These are phyloP conservation scores for Streptopelia turtur DNA, from an alignment of 2,797 vertebrate genomes.

Conservation along the genomic window DNA sequence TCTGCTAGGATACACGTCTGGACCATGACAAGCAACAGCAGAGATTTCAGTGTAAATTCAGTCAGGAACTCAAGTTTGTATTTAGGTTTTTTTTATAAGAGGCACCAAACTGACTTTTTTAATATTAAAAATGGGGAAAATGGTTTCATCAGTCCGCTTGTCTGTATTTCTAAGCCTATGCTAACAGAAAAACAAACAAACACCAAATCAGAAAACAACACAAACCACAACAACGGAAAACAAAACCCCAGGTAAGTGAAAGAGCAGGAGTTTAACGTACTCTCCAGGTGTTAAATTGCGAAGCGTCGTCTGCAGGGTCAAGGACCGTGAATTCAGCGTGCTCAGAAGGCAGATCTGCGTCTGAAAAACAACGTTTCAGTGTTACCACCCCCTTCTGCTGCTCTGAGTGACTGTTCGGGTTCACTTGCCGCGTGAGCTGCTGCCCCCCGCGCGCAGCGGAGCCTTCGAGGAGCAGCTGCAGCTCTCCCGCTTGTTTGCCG, in stretches of 20 bases:
- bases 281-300: background rate
- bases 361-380: background rate
- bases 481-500: background rate
- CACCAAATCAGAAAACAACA: fast-evolving
- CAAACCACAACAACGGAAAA: background rate
- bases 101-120: background rate
- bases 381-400: background rate
- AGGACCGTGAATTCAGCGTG: background rate
- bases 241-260: background rate
- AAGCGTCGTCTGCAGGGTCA: background rate
- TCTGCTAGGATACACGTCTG: background rate
- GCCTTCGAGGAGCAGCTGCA: background rate
- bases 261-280: background rate
- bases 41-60: background rate
- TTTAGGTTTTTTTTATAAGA: background rate
- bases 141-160: background rate
- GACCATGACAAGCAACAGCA: background rate
- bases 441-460: no score
- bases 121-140: background rate
- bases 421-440: no score
- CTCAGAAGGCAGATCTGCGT: background rate
- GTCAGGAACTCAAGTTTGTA: background rate
- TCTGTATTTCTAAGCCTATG: background rate
- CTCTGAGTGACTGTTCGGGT: background rate
- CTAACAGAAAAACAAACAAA: background rate